Evolutionary conservation across 2,888 invertebrate species (phyloP), one percentile per base, ranked within the genome.

Genomic region (Thumatha senex): DNA sequence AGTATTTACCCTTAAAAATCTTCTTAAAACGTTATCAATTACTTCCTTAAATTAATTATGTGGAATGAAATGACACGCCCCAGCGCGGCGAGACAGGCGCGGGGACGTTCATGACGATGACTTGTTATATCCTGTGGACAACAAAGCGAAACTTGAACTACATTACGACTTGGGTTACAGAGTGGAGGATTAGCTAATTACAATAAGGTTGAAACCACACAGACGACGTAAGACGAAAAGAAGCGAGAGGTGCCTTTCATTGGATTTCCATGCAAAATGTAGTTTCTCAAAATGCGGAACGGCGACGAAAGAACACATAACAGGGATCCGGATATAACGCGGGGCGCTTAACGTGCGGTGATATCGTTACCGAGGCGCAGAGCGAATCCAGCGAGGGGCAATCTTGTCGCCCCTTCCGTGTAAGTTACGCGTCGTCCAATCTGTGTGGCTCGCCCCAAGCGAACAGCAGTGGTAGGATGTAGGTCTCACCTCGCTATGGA

Each of bases 11-110:
- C 86, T 88, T 86, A 85, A 86, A 84, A 80, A 66, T 69, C 82
- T 83, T 87, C 85, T 86, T 86, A 87, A 82, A 82, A 85, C 87
- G 84, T 67, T 69, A 67, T 67, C 63, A 69, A 85, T 84, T 86
- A 82, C 70, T 86, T 82, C 78, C 89, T 89, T 90, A 90, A 83
- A 86, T 88, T 89, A 89, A 84, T 80, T 75, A 80, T 84, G 89
- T 92, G 92, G 90, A 92, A 92, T 92, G 92, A 86, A 92, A 89
- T 84, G 88, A 87, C 80, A 83, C 81, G 84, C 80, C 88, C 86
- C 85, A 65, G 84, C 86, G 86, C 83, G 78, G 82, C 79, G 81
- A 76, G 74, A n/a, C 69, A 75, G 76, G 79, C 80, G 82, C 65
- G 81, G 76, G 83, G 82, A 76, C 84, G 78, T 82, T 80, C 89